A percentile compares a stretch with the other conserved stretches of the same genome.
Evolutionary conservation across 2,113 vertebrate genomes (phyloP).

Genomic region (Malurus elegans): DNA sequence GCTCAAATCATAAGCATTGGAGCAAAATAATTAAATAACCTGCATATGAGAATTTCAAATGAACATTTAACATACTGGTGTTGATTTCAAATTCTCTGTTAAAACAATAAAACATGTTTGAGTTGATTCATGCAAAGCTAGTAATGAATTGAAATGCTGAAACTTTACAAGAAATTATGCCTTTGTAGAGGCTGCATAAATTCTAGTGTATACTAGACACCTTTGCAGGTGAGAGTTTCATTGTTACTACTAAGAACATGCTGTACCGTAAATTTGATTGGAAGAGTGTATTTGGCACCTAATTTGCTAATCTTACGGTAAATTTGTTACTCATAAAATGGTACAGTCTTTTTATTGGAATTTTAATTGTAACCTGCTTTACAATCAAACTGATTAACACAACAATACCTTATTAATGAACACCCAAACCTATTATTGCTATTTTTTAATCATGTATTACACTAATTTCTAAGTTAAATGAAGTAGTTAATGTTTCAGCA

Average conservation of each 20-base stretch:
- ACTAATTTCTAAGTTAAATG: slow-evolving; percentile 54
- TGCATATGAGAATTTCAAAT: slow-evolving; percentile 26
- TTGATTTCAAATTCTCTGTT: slow-evolving; percentile 26
- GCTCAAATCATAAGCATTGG: slow-evolving; percentile 35
- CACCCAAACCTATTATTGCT: slow-evolving; percentile 14
- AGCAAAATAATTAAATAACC: slow-evolving; percentile 27
- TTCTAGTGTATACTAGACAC: not conserved
- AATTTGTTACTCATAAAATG: slow-evolving; percentile 61
- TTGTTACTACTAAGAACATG: slow-evolving; percentile 10
- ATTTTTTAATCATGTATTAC: slow-evolving; percentile 65
- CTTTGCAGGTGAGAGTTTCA: slow-evolving; percentile 27
- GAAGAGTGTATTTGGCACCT: slow-evolving; percentile 41
- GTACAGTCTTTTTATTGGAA: slow-evolving; percentile 56
- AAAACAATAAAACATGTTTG: slow-evolving; percentile 39
- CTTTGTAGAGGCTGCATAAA: slow-evolving; percentile 40
- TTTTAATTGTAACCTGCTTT: slow-evolving; percentile 73
- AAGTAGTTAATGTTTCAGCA: slow-evolving; percentile 71
- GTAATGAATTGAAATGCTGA: slow-evolving; percentile 52
- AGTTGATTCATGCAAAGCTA: slow-evolving; percentile 61
- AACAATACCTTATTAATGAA: slow-evolving; percentile 55
- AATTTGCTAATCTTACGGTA: slow-evolving; percentile 49
- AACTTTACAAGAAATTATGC: slow-evolving; percentile 48
- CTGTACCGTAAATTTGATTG: slow-evolving; percentile 48
- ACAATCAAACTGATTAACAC: slow-evolving; percentile 40
- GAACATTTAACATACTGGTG: slow-evolving; percentile 13